phyloP scores from a whole-genome alignment of 2,113 vertebrate species.

The Podocnemis expansa region DNA sequence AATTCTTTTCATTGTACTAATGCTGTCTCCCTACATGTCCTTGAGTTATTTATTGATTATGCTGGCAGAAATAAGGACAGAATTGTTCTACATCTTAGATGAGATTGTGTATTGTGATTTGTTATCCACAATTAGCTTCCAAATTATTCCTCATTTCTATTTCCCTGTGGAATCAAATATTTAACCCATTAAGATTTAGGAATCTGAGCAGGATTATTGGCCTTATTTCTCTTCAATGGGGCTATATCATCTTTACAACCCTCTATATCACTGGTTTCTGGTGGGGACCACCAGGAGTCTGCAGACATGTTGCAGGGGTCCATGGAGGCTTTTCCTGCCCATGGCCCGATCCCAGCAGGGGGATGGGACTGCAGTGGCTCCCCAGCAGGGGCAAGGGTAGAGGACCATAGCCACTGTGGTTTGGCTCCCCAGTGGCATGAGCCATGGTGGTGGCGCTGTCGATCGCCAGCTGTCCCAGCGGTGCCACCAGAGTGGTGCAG shows the following conservation, averaged over 20 bases:
- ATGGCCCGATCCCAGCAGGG: too few species aligned
- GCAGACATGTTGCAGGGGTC: too few species aligned
- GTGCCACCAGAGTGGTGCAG: too few species aligned
- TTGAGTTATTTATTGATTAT: slow-evolving; percentile 33
- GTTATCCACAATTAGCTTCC: neutral
- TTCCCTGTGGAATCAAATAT: neutral
- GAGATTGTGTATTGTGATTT: neutral
- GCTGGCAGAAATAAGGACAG: neutral
- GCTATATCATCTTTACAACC: neutral
- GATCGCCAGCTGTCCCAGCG: too few species aligned
- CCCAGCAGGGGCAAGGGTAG: too few species aligned
- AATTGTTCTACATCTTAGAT: slow-evolving; percentile 5
- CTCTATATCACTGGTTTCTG: too few species aligned
- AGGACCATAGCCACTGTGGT: too few species aligned
- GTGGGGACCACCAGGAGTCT: too few species aligned
- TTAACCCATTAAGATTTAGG: neutral
- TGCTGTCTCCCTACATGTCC: neutral
- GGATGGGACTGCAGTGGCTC: too few species aligned
- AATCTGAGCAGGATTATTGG: neutral
- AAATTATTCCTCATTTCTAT: neutral
- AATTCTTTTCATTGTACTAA: neutral
- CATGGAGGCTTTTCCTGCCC: too few species aligned
- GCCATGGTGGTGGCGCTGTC: too few species aligned
- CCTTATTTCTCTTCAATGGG: neutral
- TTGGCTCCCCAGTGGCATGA: too few species aligned